phyloP scores from a whole-genome alignment of 2,113 vertebrate genomes.

The Neolamprologus tretocephalus region DNA sequence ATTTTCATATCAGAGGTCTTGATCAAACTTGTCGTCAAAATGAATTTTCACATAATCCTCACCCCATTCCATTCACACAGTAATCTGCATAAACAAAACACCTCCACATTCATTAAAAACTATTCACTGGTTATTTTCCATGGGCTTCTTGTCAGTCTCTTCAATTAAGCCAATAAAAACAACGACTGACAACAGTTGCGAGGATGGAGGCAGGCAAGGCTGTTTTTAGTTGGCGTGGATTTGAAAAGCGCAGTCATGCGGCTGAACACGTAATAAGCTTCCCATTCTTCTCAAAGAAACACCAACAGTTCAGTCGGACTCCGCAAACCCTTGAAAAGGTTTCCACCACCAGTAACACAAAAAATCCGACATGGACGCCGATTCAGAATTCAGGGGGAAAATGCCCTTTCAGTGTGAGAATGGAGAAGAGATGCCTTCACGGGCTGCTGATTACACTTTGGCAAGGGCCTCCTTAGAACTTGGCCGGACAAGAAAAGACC shows the following conservation, averaged over 20 bases:
- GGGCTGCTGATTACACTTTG: constrained; percentile 87
- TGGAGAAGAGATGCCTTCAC: constrained; percentile 89
- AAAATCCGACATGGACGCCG: constrained; percentile 59
- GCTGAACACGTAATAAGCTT: constrained; percentile 76
- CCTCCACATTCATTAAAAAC: constrained; percentile 28
- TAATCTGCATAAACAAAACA: constrained; percentile 28
- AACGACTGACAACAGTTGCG: constrained; percentile 12
- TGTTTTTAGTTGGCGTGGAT: constrained; percentile 63
- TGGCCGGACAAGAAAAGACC: constrained; percentile 72
- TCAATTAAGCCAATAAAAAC: constrained; percentile 55
- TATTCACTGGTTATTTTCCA: constrained; percentile 10
- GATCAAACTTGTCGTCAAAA: not conserved
- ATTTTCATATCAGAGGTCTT: not conserved
- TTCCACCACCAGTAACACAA: constrained; percentile 58
- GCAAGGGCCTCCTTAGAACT: constrained; percentile 76
- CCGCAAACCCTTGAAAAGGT: constrained; percentile 58
- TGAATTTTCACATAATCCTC: not conserved
- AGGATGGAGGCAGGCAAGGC: not conserved
- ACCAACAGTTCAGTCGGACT: constrained; percentile 65
- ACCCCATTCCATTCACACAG: not conserved
- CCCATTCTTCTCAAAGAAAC: constrained; percentile 62
- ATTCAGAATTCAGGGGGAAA: constrained; percentile 71
- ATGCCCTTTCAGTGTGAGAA: constrained; percentile 79
- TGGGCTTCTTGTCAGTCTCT: constrained; percentile 6
- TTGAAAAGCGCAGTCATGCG: constrained; percentile 84